Evolutionary conservation across 2,888 invertebrate genomes (phyloP), one percentile per base, ranked within the genome.

Genomic region (Sphaerophoria taeniata): DNA sequence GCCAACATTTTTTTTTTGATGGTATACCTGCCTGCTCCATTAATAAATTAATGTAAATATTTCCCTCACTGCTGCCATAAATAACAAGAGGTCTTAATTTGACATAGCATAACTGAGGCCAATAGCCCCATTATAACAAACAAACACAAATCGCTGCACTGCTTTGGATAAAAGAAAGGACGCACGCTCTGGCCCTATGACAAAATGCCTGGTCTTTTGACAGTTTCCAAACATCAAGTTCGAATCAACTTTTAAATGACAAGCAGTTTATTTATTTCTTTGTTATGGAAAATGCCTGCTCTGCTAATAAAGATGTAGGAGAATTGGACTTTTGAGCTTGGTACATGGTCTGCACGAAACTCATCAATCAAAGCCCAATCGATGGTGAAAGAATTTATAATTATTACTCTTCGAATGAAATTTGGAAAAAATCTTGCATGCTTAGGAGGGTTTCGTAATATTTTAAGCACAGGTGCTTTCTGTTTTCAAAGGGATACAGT

Each of bases 361-460:
- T 73, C 77, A 72, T 82, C 73, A 77, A 82, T 82, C 82, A 77
- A 69, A 61, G 63, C 43, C 39, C 51, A 69, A 73, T 82, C 82
- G 77, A 61, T 77, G 77, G 56, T 55, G 55, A 55, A 76, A 53
- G 76, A 75, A 69, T 82, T 55, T 65, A 33, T 82, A 82, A 77
- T 82, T 82, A 82, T 77, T n/a, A 82, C 33, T 69, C 61, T 69
- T 61, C 11, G 39, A 47, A 67, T 67, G 45, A 69, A 39, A 7
- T 43, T 24, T 69, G 63, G 61, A 71, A 71, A 67, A 67, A 33
- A 56, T 61, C 67, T 45, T 45, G 61, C 77, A 82, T 77, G 69
- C 36, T 43, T n/a, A 58, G 65, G 72, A 53, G 53, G 51, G 67
- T 76, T 77, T 61, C 61, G 55, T 67, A 72, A 60, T 82, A 53